Evolutionary conservation across 2,888 invertebrate genomes (phyloP), one percentile per base, ranked within the genome.

Genomic region (Pristionchus arcanus): DNA sequence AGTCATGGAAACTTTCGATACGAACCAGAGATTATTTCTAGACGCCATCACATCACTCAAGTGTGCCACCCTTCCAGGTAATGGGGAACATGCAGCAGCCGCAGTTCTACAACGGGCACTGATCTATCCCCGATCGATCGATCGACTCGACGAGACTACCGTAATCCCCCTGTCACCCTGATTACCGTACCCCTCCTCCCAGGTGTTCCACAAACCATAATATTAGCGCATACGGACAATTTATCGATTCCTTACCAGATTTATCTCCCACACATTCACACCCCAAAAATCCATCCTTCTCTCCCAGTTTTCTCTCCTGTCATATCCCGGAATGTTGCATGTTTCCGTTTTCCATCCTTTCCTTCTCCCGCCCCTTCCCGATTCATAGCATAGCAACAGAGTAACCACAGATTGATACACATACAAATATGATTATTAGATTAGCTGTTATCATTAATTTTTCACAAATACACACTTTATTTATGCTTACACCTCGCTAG

Each of bases 81-180:
- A 81, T 81, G 81, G 81, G 81, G 28, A 81, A 28, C n/a, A 28
- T 21, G 81, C 81, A 42, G 53, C 81, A n/a, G 81, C 81, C 25
- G 28, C 77, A 9, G 25, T 81, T 81, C 53, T 81, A 81, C 81
- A 81, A 81, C 49, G 81, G 81, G 1, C 81, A 81, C 49, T 74
- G 74, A 74, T 74, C 74, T 74, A 11, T 34, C 71, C 7, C 77
- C n/a, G 74, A 74, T 77, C 37, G 37, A 77, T 77, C 25, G 81
- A 81, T 81, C 42, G 53, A 81, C 11, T 53, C 49, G 49, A 15
- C n/a, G 81, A 31, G 74, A 77, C 9, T 77, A 77, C 74, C 37
- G 74, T 42, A 81, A 25, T 81, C 81, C 81, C 49, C 13, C 81
- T n/a, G 31, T 4, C 37, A 5, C 34, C 2, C 9, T 31, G 71